Percentiles rank a stretch among this genome's conserved stretches.
Evolutionary conservation across 30 jellyfish, hydroid and myxozoan species (phyloP).

Genomic region (Rhopilema esculentum): DNA sequence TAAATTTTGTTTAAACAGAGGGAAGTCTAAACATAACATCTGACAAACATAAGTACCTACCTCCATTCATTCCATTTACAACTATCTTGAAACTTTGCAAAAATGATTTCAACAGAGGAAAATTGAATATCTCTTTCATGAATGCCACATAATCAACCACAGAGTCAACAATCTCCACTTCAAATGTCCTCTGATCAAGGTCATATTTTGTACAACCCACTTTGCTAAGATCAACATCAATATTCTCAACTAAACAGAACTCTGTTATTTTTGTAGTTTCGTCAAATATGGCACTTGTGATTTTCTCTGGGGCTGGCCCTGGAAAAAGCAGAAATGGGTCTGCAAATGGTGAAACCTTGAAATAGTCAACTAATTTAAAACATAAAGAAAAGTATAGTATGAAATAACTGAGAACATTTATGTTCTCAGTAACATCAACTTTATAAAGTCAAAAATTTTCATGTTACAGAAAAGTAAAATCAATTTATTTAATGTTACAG

Average conservation of each 20-base stretch:
- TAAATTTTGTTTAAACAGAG: no score
- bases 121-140: constrained; percentile 85
- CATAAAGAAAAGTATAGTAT: not conserved
- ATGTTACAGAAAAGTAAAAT: no score
- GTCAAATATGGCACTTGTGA: constrained; percentile 66
- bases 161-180: constrained; percentile 78
- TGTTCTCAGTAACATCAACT: no score
- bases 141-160: constrained; percentile 83
- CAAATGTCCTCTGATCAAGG: constrained; percentile 65
- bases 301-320: constrained; percentile 95
- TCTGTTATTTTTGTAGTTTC: constrained; percentile 50
- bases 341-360: no score
- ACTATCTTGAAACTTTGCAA: constrained; percentile 45
- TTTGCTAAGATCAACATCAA: constrained; percentile 49
- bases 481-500: no score
- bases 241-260: constrained; percentile 53
- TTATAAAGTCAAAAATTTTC: no score
- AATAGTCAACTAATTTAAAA: no score
- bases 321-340: not conserved
- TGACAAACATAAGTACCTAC: constrained; percentile 53
- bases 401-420: not conserved
- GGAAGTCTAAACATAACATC: no score
- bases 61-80: constrained; percentile 94
- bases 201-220: constrained; percentile 38
- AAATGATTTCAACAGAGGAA: constrained; percentile 59